phyloP scores from a whole-genome alignment of 1,140 invertebrate species.

The Metaphire vulgaris region DNA sequence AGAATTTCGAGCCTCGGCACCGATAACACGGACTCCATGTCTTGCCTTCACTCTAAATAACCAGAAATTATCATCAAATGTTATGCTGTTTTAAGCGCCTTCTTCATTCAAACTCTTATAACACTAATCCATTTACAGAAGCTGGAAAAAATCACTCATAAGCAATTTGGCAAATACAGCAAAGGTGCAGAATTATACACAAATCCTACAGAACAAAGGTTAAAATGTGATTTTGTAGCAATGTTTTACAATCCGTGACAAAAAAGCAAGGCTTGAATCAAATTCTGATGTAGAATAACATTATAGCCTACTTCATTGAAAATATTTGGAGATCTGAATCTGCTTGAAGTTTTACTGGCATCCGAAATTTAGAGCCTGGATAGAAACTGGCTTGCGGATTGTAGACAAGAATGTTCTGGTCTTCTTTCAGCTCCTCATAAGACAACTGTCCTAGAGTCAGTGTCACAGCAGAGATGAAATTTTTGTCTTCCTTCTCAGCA shows the following conservation, averaged over 20 bases:
- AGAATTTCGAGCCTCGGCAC: conserved; percentile 64
- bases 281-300: no score
- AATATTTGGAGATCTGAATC: conserved; percentile 63
- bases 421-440: conserved; percentile 71
- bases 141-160: no score
- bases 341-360: conserved; percentile 73
- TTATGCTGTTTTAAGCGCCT: neutral
- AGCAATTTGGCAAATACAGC: no score
- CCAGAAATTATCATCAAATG: conserved; percentile 23
- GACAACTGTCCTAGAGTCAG: conserved; percentile 67
- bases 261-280: no score
- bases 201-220: no score
- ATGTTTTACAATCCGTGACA: no score
- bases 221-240: no score
- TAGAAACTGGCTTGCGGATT: conserved; percentile 77
- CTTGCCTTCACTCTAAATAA: conserved; percentile 71
- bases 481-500: conserved; percentile 55
- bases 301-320: conserved; percentile 64
- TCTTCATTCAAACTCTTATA: no score
- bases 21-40: conserved; percentile 70
- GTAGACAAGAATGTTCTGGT: conserved; percentile 72
- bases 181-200: no score
- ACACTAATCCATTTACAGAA: no score
- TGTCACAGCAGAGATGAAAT: conserved; percentile 54
- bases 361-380: conserved; percentile 75